Evolutionary conservation across 2,113 vertebrate species (phyloP).

Genomic region (Lamprologus lemairii): DNA sequence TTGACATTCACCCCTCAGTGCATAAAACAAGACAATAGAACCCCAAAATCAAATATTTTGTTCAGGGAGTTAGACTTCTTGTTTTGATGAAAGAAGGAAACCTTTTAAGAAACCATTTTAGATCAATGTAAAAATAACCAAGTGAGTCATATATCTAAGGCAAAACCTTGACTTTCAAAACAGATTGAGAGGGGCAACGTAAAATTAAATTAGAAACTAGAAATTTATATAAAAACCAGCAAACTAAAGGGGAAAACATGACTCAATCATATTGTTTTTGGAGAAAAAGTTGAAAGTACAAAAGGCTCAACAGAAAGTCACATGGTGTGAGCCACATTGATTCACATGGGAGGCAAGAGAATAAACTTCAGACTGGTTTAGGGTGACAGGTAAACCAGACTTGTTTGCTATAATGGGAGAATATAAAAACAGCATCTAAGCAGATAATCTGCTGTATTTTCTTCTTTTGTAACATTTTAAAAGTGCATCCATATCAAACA

Average conservation of each 20-base stretch:
- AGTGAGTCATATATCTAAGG: not conserved
- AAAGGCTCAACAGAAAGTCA: not conserved
- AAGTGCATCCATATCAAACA: not conserved
- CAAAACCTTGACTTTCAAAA: not conserved
- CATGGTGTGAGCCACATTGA: not conserved
- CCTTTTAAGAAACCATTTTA: not conserved
- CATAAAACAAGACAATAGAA: not conserved
- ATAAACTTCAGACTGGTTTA: not conserved
- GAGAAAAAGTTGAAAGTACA: not conserved
- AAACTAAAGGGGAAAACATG: not conserved
- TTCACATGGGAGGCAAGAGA: not conserved
- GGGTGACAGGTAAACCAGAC: not conserved
- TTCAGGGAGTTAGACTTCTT: not conserved
- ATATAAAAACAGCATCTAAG: not conserved
- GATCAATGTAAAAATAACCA: not conserved
- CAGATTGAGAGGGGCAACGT: not conserved
- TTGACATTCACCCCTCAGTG: not conserved
- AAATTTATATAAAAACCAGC: not conserved
- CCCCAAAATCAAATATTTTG: not conserved
- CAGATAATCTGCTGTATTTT: not conserved
- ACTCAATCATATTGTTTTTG: not conserved
- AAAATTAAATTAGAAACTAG: not conserved
- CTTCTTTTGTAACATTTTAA: not conserved
- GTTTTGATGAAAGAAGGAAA: not conserved
- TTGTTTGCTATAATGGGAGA: not conserved